Evolutionary conservation across 2,113 vertebrate species (phyloP).

Genomic region (Macquaria ambigua): DNA sequence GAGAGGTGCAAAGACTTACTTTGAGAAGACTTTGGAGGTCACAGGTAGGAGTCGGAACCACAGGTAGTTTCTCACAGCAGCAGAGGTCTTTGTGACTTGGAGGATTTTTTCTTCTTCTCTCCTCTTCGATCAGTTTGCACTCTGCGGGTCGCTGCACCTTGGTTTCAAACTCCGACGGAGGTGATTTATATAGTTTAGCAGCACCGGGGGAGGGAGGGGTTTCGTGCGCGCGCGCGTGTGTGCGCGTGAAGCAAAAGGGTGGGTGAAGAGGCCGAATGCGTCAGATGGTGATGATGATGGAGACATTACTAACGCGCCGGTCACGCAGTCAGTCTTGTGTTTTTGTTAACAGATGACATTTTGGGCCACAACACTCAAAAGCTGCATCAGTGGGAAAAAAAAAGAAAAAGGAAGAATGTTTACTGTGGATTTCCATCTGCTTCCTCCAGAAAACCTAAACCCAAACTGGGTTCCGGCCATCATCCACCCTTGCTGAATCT

Average conservation of each 20-base stretch:
- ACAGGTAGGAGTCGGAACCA: conserved; percentile 40
- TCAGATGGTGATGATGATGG: conserved; percentile 73
- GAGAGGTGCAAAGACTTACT: conserved; percentile 65
- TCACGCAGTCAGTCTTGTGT: conserved; percentile 33
- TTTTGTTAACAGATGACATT: conserved; percentile 67
- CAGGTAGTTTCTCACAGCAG: conserved; percentile 45
- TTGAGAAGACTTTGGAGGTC: conserved; percentile 41
- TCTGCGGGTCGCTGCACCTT: conserved; percentile 46
- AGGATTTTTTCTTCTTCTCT: background rate
- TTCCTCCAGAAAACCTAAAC: background rate
- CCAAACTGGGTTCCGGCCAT: background rate
- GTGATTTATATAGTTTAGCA: conserved; percentile 63
- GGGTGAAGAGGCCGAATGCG: conserved; percentile 60
- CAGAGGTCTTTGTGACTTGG: background rate
- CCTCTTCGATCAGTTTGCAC: background rate
- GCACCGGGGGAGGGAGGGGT: conserved; percentile 49
- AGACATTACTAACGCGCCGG: conserved; percentile 62
- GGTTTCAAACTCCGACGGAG: conserved; percentile 28
- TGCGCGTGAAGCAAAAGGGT: conserved; percentile 18
- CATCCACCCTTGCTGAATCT: background rate
- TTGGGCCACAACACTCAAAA: conserved; percentile 39
- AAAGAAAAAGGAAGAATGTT: background rate
- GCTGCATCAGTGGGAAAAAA: conserved; percentile 2
- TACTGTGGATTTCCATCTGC: conserved; percentile 5
- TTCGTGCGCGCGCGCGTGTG: background rate